phyloP scores from a whole-genome alignment of 1,140 invertebrate species.

The Diuraphis noxia region DNA sequence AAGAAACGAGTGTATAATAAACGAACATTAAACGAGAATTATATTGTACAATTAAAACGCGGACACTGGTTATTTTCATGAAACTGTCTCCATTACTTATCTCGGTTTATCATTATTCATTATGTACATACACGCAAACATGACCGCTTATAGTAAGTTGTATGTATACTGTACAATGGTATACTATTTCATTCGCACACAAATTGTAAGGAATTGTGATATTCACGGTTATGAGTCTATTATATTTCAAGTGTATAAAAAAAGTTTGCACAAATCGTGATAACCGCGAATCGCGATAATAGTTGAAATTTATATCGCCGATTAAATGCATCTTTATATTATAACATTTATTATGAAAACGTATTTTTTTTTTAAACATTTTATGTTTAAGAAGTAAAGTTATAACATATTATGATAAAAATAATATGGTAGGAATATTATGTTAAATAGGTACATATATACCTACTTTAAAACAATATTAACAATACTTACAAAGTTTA shows the following conservation, averaged over 20 bases:
- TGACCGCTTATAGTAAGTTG: not conserved
- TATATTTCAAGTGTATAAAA: not conserved
- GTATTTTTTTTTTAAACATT: not conserved
- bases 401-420: not conserved
- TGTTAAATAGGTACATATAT: too few species aligned
- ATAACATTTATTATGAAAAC: too few species aligned
- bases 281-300: not conserved
- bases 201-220: not conserved
- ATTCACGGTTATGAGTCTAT: not conserved
- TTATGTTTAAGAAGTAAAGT: not conserved
- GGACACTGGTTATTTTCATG: not conserved
- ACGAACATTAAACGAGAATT: not conserved
- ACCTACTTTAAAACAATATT: not conserved
- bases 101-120: not conserved
- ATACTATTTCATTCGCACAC: not conserved
- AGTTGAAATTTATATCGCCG: not conserved
- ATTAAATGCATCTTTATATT: not conserved
- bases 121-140: not conserved
- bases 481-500: too few species aligned
- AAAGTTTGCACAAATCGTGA: not conserved
- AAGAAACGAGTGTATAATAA: not conserved
- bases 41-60: slow-evolving; percentile 5
- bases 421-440: not conserved
- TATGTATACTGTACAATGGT: not conserved
- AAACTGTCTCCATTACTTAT: slow-evolving; percentile 13